These are phyloP conservation scores for Phrynocephalus versicolor DNA, from an alignment of 2,113 vertebrate genomes.

Conservation along the genomic window DNA sequence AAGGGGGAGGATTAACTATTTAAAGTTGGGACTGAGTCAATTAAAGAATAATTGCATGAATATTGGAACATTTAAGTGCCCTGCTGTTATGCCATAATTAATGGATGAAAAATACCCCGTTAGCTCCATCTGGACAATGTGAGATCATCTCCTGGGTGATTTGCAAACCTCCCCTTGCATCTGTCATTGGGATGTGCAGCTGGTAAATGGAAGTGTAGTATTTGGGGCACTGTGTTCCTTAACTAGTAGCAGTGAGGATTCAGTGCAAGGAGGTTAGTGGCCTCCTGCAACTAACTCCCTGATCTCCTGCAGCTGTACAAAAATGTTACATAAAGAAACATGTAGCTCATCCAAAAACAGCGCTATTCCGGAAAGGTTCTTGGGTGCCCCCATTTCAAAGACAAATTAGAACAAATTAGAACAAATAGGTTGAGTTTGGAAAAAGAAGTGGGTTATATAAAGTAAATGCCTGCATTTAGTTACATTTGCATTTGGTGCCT, in stretches of 20 bases:
- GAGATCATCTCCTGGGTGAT: not conserved
- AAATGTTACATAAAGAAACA: not conserved
- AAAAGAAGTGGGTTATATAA: not conserved
- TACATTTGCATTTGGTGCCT: not conserved
- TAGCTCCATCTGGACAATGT: not conserved
- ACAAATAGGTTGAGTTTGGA: not conserved
- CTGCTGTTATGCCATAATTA: not conserved
- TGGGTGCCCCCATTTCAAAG: not conserved
- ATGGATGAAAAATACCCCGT: not conserved
- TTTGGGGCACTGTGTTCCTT: not conserved
- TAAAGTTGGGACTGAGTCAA: not conserved
- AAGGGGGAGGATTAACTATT: constrained; percentile 1
- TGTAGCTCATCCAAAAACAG: not conserved
- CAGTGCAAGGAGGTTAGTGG: not conserved
- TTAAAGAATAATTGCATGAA: not conserved
- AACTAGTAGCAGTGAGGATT: not conserved
- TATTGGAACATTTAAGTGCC: constrained; percentile 2
- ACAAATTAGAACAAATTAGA: not conserved
- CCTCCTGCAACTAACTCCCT: not conserved
- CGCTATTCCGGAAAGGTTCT: not conserved
- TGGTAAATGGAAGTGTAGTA: not conserved
- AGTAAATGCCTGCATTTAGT: not conserved
- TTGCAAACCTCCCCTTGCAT: not conserved
- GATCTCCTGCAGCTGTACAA: not conserved
- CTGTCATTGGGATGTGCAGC: not conserved